Conservation (phyloP, 2,888 invertebrate species). For the Oxyscelio sp. region DNA sequence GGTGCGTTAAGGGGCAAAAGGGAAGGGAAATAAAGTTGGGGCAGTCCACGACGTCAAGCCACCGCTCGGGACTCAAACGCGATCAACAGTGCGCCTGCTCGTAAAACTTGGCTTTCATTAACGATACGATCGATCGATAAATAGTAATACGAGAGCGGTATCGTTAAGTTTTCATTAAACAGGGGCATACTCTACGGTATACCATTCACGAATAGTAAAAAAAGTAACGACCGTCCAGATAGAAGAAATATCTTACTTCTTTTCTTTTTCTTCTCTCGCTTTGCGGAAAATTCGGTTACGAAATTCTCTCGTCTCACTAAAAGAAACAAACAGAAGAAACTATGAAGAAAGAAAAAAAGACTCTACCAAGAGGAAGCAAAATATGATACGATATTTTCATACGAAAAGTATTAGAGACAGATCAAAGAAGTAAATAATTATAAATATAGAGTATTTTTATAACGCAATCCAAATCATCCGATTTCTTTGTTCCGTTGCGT, state of each 20-base stretch:
- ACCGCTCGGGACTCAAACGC: no score
- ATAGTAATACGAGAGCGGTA: slow-evolving; percentile 67
- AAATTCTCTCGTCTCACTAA: slow-evolving; percentile 37
- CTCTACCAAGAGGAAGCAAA: slow-evolving; percentile 62
- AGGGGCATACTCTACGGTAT: slow-evolving; percentile 56
- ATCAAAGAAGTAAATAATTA: slow-evolving; percentile 63
- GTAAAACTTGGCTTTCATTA: slow-evolving; percentile 68
- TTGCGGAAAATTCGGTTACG: slow-evolving; percentile 52
- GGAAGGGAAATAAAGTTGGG: slow-evolving; percentile 51
- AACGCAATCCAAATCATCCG: slow-evolving; percentile 66
- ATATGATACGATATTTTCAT: slow-evolving; percentile 69
- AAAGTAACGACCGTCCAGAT: slow-evolving; percentile 82
- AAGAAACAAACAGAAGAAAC: slow-evolving; percentile 28
- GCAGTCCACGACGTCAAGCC: slow-evolving; percentile 56
- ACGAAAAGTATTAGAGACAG: slow-evolving; percentile 67
- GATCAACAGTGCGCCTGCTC: slow-evolving; percentile 62
- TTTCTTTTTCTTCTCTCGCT: slow-evolving; percentile 71
- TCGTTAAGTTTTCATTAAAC: slow-evolving; percentile 67
- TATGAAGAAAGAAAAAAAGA: slow-evolving; percentile 8
- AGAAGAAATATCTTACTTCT: slow-evolving; percentile 76
- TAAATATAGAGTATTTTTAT: slow-evolving; percentile 69
- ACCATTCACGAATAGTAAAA: slow-evolving; percentile 76
- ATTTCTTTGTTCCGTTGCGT: slow-evolving; percentile 35
- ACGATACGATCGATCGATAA: slow-evolving; percentile 70
- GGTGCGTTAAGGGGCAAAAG: slow-evolving; percentile 26